Evolutionary conservation across 2,797 vertebrate species (phyloP), one percentile per base, ranked within the genome.

Genomic region (Myripristis jacobus): DNA sequence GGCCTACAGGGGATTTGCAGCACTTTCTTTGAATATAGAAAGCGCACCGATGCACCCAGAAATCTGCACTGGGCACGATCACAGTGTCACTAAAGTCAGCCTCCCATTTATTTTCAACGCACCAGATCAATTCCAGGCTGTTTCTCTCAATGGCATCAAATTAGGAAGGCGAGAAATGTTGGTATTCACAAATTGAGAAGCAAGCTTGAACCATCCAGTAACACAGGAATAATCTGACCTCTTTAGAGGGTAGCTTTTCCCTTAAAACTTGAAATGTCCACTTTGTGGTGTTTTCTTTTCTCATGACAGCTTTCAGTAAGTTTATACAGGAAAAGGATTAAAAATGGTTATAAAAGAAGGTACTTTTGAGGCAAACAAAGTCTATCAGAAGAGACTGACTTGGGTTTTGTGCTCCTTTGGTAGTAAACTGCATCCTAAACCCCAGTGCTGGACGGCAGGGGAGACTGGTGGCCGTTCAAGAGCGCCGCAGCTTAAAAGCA

Each of bases 381-480:
- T 92, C 82, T 90, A 87, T 79, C 62, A 83, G 72, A 84, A 87
- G 79, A 86, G 72, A 79, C 78, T 70, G 81, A 88, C 85, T 86
- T 87, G 88, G 82, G 85, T 81, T 87, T 87, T 90, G 87, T 90
- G 91, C 92, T 92, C 88, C 91, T 94, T 91, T 93, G 91, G 92
- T 93, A 83, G 81, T 88, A 85, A 87, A 90, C 85, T 86, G 79
- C 80, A 83, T 85, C 83, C 38, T 83, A 51, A 70, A 74, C 65
- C 73, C 43, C 64, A 25, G 59, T 29, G 73, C 34, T 55, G 68
- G 70, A 73, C 80, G 73, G 80, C 81, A 79, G 51, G 80, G 77
- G 70, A 80, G 63, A 73, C 46, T 79, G 50, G 29, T 31, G 66
- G 66, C 72, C 59, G 50, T 80, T 75, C 38, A 65, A 84, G 79